Percentiles rank a stretch among this genome's conserved stretches.
These are phyloP conservation scores for Lipotes vexillifer DNA, from an alignment of 2,113 vertebrate genomes.

Conservation along the genomic window DNA sequence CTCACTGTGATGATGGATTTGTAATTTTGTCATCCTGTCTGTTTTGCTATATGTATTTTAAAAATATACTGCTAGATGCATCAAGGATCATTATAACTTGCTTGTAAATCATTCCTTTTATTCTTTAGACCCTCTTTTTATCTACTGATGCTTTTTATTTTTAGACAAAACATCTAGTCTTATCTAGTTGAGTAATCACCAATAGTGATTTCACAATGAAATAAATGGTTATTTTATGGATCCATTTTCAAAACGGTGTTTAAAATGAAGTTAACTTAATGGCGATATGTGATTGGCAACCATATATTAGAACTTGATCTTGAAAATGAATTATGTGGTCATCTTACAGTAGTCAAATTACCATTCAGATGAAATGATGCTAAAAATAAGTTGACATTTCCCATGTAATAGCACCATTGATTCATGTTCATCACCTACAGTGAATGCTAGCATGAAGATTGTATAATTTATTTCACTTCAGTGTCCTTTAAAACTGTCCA, in stretches of 20 bases:
- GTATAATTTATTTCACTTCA: neutral
- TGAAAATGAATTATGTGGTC: constrained; percentile 42
- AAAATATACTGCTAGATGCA: neutral
- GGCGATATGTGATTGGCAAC: neutral
- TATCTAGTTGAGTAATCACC: constrained; percentile 36
- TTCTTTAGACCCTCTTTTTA: neutral
- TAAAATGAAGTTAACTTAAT: constrained; percentile 45
- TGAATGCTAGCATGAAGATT: neutral
- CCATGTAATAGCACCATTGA: neutral
- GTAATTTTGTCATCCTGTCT: neutral
- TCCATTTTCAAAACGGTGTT: constrained; percentile 48
- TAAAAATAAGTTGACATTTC: constrained; percentile 35
- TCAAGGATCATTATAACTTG: neutral
- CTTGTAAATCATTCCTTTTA: neutral
- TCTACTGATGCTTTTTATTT: constrained; percentile 6
- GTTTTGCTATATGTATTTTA: neutral
- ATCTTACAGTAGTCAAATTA: constrained; percentile 26
- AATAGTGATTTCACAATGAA: constrained; percentile 45
- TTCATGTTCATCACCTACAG: neutral
- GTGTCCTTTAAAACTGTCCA: constrained; percentile 14
- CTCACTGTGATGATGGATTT: neutral
- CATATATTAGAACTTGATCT: constrained; percentile 39
- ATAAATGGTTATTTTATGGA: constrained; percentile 25
- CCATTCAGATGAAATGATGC: constrained; percentile 34
- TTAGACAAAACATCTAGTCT: constrained; percentile 18